Evolutionary conservation across 2,888 invertebrate species (phyloP).

Genomic region (Chromoteleia sp.): DNA sequence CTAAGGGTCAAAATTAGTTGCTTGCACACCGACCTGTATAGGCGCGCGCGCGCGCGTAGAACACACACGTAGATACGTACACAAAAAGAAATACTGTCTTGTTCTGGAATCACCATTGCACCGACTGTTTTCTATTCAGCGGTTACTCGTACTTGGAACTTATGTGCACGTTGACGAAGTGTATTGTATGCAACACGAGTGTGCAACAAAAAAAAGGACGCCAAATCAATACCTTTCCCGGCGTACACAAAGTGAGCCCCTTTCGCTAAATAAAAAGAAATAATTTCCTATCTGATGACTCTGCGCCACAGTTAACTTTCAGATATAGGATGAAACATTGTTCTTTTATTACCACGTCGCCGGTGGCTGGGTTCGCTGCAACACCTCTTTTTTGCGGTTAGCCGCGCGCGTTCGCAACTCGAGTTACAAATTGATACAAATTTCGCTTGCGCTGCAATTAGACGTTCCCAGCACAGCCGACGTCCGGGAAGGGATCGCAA

Average conservation of each 20-base stretch:
- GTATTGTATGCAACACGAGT: constrained; percentile 56
- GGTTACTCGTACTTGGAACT: constrained; percentile 50
- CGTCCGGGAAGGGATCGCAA: background rate
- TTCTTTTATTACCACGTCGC: constrained; percentile 41
- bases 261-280: constrained; percentile 57
- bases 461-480: background rate
- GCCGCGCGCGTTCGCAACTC: background rate
- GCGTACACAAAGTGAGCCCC: constrained; percentile 40
- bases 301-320: constrained; percentile 44
- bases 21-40: constrained; percentile 26
- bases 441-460: constrained; percentile 30
- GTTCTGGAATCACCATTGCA: constrained; percentile 53
- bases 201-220: constrained; percentile 64
- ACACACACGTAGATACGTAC: constrained; percentile 2
- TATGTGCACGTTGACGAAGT: constrained; percentile 54
- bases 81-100: background rate
- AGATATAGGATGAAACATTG: constrained; percentile 35
- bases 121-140: constrained; percentile 55
- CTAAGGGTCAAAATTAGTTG: constrained; percentile 58
- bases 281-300: constrained; percentile 53
- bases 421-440: constrained; percentile 45
- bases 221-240: constrained; percentile 59
- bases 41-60: too few species aligned
- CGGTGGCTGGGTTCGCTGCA: constrained; percentile 9
- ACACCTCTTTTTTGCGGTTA: constrained; percentile 13